These are phyloP conservation scores for Scophthalmus maximus DNA, from an alignment of 2,113 vertebrate genomes.

Conservation along the genomic window DNA sequence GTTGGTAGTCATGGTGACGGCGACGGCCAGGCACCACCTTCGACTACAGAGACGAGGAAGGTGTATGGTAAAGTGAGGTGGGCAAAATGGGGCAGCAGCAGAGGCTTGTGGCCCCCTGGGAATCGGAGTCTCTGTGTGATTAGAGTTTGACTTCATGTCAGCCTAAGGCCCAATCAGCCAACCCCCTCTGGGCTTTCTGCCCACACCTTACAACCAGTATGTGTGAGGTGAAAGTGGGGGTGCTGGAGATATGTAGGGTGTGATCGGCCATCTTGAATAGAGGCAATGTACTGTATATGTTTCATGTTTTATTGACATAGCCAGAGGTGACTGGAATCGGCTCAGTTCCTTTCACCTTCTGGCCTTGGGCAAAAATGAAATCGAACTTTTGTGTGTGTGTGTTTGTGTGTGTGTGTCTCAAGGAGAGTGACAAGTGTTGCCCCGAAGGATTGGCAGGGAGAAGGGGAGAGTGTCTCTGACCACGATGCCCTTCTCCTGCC, in stretches of 20 bases:
- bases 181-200: slow-evolving; percentile 25
- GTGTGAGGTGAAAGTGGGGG: not conserved
- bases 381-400: not conserved
- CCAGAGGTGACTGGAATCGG: slow-evolving; percentile 24
- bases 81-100: not conserved
- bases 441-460: slow-evolving; percentile 1
- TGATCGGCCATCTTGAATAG: slow-evolving; percentile 44
- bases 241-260: not conserved
- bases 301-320: slow-evolving; percentile 54
- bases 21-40: not conserved
- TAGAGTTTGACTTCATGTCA: slow-evolving; percentile 30
- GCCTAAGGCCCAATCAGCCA: slow-evolving; percentile 19
- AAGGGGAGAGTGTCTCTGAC: slow-evolving; percentile 2
- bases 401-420: slow-evolving; percentile 21
- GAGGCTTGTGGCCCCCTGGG: slow-evolving; percentile 41
- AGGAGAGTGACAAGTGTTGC: slow-evolving; percentile 31
- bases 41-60: not conserved
- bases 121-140: slow-evolving; percentile 35
- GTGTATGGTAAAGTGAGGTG: slow-evolving; percentile 10
- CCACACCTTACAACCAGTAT: slow-evolving; percentile 20
- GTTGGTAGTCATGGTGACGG: slow-evolving; percentile 45
- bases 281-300: slow-evolving; percentile 3
- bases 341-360: slow-evolving; percentile 21
- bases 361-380: slow-evolving; percentile 22
- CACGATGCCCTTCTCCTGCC: slow-evolving; percentile 18